Percentiles rank a stretch among this genome's conserved stretches.
These are phyloP conservation scores for Vulpes lagopus DNA, from an alignment of 2,113 vertebrate species.

Conservation along the genomic window DNA sequence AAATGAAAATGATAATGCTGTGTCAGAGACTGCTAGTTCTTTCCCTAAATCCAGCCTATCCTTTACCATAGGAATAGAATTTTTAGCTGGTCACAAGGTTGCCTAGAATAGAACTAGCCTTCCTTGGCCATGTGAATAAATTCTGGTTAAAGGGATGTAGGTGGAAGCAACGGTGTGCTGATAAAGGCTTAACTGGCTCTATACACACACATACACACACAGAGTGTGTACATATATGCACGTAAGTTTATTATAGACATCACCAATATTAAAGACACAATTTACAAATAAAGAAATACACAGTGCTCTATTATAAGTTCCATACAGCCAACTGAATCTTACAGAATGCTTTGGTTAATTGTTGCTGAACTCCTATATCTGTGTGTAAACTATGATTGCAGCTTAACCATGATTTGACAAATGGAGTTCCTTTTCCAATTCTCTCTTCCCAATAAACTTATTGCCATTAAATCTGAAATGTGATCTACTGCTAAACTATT, in stretches of 20 bases:
- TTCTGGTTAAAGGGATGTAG: slow-evolving; percentile 6
- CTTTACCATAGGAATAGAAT: not conserved
- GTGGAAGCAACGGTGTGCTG: not conserved
- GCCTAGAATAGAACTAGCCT: not conserved
- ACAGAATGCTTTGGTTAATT: slow-evolving; percentile 35
- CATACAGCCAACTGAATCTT: not conserved
- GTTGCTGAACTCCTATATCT: not conserved
- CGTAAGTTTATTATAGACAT: slow-evolving; percentile 11
- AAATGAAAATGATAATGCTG: not conserved
- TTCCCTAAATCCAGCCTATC: not conserved
- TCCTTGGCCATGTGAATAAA: slow-evolving; percentile 14
- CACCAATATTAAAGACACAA: not conserved
- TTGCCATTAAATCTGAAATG: slow-evolving; percentile 31
- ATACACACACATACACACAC: not conserved
- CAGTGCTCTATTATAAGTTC: not conserved
- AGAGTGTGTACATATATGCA: not conserved
- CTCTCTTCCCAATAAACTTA: not conserved
- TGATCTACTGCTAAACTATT: slow-evolving; percentile 16
- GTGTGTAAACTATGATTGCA: not conserved
- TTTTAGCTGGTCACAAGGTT: slow-evolving; percentile 44
- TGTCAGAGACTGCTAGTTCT: not conserved
- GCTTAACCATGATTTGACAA: slow-evolving; percentile 35
- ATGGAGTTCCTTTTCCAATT: slow-evolving; percentile 30
- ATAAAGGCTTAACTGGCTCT: not conserved
- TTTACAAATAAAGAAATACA: slow-evolving; percentile 33